Conservation (phyloP, 2,888 invertebrate species). For the Calameuta filiformis region DNA sequence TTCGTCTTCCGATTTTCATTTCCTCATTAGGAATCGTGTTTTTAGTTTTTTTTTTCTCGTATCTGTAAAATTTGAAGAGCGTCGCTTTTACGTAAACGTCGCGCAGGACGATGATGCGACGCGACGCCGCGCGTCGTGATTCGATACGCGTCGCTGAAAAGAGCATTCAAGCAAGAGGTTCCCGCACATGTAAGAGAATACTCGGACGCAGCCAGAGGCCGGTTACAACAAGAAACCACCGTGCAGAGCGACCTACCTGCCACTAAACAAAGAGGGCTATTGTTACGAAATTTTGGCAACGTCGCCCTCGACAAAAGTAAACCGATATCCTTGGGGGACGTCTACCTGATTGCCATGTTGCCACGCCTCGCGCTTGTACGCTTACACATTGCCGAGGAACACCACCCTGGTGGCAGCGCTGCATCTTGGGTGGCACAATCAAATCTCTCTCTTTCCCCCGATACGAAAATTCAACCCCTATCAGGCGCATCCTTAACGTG, state of each 20-base stretch:
- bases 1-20: not conserved
- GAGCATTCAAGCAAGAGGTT: too few relatives aligned
- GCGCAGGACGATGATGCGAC: not conserved
- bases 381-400: too few relatives aligned
- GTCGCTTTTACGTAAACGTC: slow-evolving; percentile 6
- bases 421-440: too few relatives aligned
- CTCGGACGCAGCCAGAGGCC: not conserved
- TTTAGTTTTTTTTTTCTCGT: slow-evolving; percentile 24
- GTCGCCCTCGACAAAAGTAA: slow-evolving; percentile 52
- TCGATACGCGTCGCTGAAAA: too few relatives aligned
- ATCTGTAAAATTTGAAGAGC: slow-evolving; percentile 27
- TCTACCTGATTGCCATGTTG: slow-evolving; percentile 37
- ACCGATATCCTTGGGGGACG: slow-evolving; percentile 49
- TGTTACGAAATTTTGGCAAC: slow-evolving; percentile 55
- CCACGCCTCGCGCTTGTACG: too few relatives aligned
- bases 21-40: not conserved
- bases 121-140: not conserved
- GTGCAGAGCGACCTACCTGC: slow-evolving; percentile 27
- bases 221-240: not conserved
- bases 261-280: slow-evolving; percentile 45
- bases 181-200: too few relatives aligned
- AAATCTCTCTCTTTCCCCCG: too few relatives aligned
- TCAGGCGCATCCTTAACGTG: too few relatives aligned
- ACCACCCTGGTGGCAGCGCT: too few relatives aligned
- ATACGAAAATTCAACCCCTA: too few relatives aligned